Evolutionary conservation across 2,113 vertebrate species (phyloP), one percentile per base, ranked within the genome.

Genomic region (Anarrhichthys ocellatus): DNA sequence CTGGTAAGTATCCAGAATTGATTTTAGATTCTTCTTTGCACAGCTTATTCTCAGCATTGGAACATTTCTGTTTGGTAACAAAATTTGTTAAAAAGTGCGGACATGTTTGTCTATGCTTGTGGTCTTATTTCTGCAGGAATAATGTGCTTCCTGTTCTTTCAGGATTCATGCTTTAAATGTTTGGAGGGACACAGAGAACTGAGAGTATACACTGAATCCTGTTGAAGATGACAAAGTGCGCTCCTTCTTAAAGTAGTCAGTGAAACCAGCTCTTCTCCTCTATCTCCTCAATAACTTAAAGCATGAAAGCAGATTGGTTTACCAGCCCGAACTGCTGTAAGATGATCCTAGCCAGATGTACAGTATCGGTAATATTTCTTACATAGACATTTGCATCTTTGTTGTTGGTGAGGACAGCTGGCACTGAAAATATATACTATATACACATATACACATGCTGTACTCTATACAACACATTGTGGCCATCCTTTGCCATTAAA

Each of bases 151-250:
- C 46, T 48, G 46, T 48, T 48, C 46, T 48, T 48, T 6, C 46
- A 18, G 40, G 40, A 42, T 42, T 42, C 40, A 17, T 48, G 15
- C 46, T 48, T 48, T 48, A 18, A 48, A 48, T 48, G 46, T 48
- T 48, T 18, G 46, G 15, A 48, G 15, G 15, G 15, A 48, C 46
- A 48, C 58, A 29, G 20, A 59, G 46, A 20, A 76, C 32, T 44
- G 8, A 52, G 18, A 59, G 15, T 2, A n/a, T 48, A 50, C 36
- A 27, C 36, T 20, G 27, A 62, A n/a, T 14, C 13, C 22, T 24
- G 52, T n/a, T 66, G 24, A 61, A 73, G 34, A 78, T 29, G 27
- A 65, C 38, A n/a, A 38, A 50, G 64, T 69, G 9, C 61, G 29
- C 3, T 40, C 34, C 48, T 50, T n/a, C 38, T 66, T 44, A n/a